Conservation (phyloP, 2,888 invertebrate genomes). For the Keiferia lycopersicella region DNA sequence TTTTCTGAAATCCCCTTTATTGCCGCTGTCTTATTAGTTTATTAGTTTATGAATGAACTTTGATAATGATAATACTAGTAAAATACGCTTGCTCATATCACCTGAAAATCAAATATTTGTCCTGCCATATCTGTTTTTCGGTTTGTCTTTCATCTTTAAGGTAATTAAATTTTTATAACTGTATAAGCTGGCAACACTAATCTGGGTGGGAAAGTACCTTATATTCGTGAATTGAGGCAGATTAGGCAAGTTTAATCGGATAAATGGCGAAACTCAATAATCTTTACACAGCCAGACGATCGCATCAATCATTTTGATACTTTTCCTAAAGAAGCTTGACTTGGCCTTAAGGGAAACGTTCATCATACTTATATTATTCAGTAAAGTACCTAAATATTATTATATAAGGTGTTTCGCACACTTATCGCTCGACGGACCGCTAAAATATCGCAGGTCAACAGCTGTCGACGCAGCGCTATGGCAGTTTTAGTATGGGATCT, state of each 20-base stretch:
- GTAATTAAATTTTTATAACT: background rate
- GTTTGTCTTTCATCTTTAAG: too few species aligned
- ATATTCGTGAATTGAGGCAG: conserved; percentile 47
- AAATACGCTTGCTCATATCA: too few species aligned
- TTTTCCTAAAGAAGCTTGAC: conserved; percentile 37
- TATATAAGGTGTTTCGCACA: too few species aligned
- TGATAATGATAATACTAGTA: too few species aligned
- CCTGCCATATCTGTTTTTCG: too few species aligned
- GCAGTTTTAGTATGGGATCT: too few species aligned
- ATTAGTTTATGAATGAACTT: too few species aligned
- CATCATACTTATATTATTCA: too few species aligned
- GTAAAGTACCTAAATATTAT: background rate
- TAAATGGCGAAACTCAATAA: conserved; percentile 59
- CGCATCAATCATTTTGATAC: conserved; percentile 62
- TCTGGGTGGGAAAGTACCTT: conserved; percentile 3
- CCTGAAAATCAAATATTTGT: too few species aligned
- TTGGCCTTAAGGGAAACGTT: conserved; percentile 27
- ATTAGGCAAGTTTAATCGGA: conserved; percentile 59
- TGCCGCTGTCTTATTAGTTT: background rate
- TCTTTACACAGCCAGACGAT: conserved; percentile 44
- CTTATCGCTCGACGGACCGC: too few species aligned
- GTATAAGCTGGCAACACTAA: conserved; percentile 3
- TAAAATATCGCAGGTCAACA: too few species aligned
- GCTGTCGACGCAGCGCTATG: too few species aligned
- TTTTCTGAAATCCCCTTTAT: background rate